Evolutionary conservation across 2,888 invertebrate species (phyloP), one percentile per base, ranked within the genome.

Genomic region (Acleris cristana): DNA sequence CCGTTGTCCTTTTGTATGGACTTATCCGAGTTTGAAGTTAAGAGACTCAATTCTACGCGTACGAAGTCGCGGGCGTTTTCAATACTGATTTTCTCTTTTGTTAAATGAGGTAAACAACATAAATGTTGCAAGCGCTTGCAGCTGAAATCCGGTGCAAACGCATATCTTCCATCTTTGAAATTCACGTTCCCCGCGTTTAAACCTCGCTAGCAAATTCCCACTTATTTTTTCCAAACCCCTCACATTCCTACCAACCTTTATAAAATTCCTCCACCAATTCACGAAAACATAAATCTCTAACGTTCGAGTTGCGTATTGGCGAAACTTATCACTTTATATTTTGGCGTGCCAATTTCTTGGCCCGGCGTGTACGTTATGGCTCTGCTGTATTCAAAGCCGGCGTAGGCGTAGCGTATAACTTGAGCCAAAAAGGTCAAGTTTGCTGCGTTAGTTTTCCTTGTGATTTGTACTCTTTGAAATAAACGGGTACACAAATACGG

Each of bases 221-320:
- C n/a, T n/a, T n/a, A n/a, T 1, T 7, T 45, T n/a, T n/a, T 6
- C 45, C 1, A 26, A 26, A 6, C 5, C 26, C 1, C 26, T 26
- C 65, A 60, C 3, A 34, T 30, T 26, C 12, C 48, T 23, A n/a
- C 53, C 57, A 62, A 68, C 56, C 59, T 72, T 61, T 75, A 70
- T 62, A 19, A 71, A 66, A 76, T 73, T 73, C 74, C 69, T 71
- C 70, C 70, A 72, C 70, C 73, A 73, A 75, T 78, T 74, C 73
- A 69, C 72, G 62, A 70, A 69, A 60, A 65, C 69, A 74, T 76
- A 78, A 78, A 78, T 75, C 73, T 73, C 34, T 30, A 65, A 72
- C 69, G 69, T 69, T 69, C 69, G 63, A 67, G 69, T 45, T 18
- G 45, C 62, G 62, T 57, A 53, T 65, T 49, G 54, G 45, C 52